These are phyloP conservation scores for Acrobasis consociella DNA, from an alignment of 2,888 invertebrate genomes.

Conservation along the genomic window DNA sequence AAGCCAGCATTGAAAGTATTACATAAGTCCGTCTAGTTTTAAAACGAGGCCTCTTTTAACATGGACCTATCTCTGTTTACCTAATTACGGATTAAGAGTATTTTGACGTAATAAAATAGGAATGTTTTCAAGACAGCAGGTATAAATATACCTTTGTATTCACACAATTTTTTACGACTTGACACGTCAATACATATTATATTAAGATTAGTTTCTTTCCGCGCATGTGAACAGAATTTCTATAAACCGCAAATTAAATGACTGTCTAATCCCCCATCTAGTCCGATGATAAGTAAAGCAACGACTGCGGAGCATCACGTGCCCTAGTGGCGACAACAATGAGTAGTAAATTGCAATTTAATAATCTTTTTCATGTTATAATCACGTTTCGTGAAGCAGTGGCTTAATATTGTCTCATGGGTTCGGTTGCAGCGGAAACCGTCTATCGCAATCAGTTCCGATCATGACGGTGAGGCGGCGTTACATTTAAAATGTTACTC, in stretches of 20 bases:
- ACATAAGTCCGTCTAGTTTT: too few relatives aligned
- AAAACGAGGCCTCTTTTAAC: too few relatives aligned
- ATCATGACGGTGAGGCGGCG: conserved; percentile 64
- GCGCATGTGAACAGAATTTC: not conserved
- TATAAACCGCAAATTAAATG: not conserved
- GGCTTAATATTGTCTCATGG: conserved; percentile 58
- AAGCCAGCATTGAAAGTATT: too few relatives aligned
- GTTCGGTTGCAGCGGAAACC: conserved; percentile 56
- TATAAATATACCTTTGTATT: too few relatives aligned
- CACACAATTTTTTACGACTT: too few relatives aligned
- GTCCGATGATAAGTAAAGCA: conserved; percentile 17
- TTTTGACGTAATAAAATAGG: too few relatives aligned
- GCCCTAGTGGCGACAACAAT: conserved; percentile 49
- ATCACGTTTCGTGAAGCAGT: conserved; percentile 61
- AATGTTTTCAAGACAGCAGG: too few relatives aligned
- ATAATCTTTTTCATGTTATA: conserved; percentile 64
- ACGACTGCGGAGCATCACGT: conserved; percentile 36
- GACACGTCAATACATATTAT: too few relatives aligned
- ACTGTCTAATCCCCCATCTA: too few relatives aligned
- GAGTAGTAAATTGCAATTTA: conserved; percentile 65
- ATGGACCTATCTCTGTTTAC: too few relatives aligned
- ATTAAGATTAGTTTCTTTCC: too few relatives aligned
- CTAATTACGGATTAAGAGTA: too few relatives aligned
- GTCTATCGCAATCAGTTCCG: conserved; percentile 64
- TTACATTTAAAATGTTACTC: conserved; percentile 76